Evolutionary conservation across 1,140 invertebrate genomes (phyloP), one percentile per base, ranked within the genome.

Genomic region (Cataglyphis hispanica): DNA sequence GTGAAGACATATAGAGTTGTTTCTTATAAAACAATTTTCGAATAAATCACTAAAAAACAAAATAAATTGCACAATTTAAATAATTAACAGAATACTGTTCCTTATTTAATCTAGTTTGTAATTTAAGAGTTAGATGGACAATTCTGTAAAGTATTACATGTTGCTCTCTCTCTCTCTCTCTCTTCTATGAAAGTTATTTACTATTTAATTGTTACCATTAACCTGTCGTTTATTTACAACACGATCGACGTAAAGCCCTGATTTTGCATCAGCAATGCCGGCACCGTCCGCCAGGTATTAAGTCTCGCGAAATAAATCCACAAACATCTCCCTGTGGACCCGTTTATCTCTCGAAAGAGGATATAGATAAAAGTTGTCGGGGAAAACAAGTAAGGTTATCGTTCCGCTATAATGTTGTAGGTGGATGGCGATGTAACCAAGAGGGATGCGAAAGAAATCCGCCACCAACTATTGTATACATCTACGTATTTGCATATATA

Each of bases 351-450:
- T 46, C 67, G 37, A 1, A 61, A 72, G 37, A 8, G 37, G 7
- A 74, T 83, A 74, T 27, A 74, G 78, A 72, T 83, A 72, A 83
- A 83, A 83, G 78, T 83, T 83, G 67, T 74, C 37, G 67, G 25
- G 53, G 25, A 61, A 72, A 83, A 74, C 78, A 83, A 53, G 37
- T 61, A 83, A 83, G 78, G 72, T 83, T 83, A 83, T 83, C 78
- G 66, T 37, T 46, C 37, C 67, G 25, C 19, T 83, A n/a, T 81
- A 81, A 81, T 50, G 13, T 34, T 37, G 53, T 46, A 22, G 50
- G 50, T 80, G 67, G 56, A 61, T 46, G 6, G 37, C 58, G 37
- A 64, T 46, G n/a, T 83, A 83, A 80, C 46, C 31, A 40, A 74
- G 78, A 27, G 50, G 34, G 53, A 46, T 34, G 67, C 67, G 53